Evolutionary conservation across 2,888 invertebrate species (phyloP), one percentile per base, ranked within the genome.

Genomic region (Hirtodrosophila cameraria): DNA sequence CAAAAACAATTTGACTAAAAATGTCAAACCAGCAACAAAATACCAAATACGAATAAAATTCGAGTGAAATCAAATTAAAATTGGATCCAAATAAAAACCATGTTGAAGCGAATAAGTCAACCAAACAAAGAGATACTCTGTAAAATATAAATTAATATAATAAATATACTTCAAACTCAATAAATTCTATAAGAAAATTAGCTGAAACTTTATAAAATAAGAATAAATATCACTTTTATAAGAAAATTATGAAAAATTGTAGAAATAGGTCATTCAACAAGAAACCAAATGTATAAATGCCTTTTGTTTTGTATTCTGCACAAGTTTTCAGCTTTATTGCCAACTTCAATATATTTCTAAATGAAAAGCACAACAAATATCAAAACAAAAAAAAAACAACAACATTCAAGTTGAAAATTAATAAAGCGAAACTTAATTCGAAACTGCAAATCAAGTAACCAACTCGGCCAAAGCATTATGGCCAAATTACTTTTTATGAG

Each of bases 401-500:
- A 66, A 61, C 58, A 71, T 62, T 73, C 63, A 62, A 69, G 67
- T 79, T 72, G 62, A 74, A 80, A 83, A 83, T 83, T 83, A 83
- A 83, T 83, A 83, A 85, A 78, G 83, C 83, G 78, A 85, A 83
- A 83, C 86, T 83, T 83, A 78, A 86, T 83, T 76, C 81, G 86
- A 78, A 86, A 83, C 86, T 83, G 82, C 83, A 86, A 86, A 83
- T 78, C 78, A 80, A 80, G 86, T 86, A 80, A 86, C 83, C 80
- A 78, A 81, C 82, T 84, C 76, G 66, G 62, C 79, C 85, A 75
- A 84, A 78, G 75, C 82, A 85, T 83, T 83, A 85, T 74, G 86
- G 69, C 86, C 67, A 83, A 86, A 83, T 83, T 86, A 86, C 86
- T 86, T 83, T 83, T 83, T 83, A 83, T 83, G 86, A 83, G 81